Evolutionary conservation across 2,888 invertebrate genomes (phyloP).

Genomic region (Eugnorisma glareosa): DNA sequence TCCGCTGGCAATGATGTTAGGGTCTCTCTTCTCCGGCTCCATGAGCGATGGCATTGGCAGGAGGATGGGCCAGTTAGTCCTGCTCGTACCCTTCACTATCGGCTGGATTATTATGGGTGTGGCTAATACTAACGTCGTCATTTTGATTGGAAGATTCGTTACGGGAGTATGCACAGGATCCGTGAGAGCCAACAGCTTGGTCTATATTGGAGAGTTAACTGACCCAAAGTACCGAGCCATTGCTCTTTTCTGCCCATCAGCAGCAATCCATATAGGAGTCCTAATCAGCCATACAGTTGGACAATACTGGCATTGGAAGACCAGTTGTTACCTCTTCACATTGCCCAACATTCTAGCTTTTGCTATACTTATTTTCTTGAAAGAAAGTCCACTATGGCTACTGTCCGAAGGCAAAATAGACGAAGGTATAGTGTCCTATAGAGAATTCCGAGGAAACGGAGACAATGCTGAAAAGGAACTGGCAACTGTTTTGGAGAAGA

Average conservation of each 20-base stretch:
- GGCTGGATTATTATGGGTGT: constrained; percentile 76
- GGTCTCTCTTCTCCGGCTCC: constrained; percentile 74
- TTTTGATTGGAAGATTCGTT: constrained; percentile 75
- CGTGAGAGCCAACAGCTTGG: constrained; percentile 71
- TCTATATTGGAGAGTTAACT: constrained; percentile 77
- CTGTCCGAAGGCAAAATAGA: constrained; percentile 74
- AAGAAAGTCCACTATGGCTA: constrained; percentile 81
- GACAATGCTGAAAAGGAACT: constrained; percentile 74
- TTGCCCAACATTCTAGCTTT: constrained; percentile 70
- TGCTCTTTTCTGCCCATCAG: constrained; percentile 70
- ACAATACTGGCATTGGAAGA: constrained; percentile 73
- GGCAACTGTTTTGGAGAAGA: constrained; percentile 68
- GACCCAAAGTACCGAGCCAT: constrained; percentile 76
- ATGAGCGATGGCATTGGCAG: constrained; percentile 77
- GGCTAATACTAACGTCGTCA: constrained; percentile 65
- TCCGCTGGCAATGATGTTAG: constrained; percentile 71
- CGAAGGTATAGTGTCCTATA: constrained; percentile 72
- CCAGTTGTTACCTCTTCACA: constrained; percentile 69
- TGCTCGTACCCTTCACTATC: constrained; percentile 70
- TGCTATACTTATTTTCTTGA: constrained; percentile 69
- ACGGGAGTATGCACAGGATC: constrained; percentile 75
- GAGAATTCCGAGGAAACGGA: constrained; percentile 73
- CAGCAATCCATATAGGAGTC: constrained; percentile 71
- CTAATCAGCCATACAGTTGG: constrained; percentile 74
- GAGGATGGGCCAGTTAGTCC: constrained; percentile 71